A percentile compares a stretch with the other conserved stretches of the same genome.
phyloP scores from a whole-genome alignment of 2,888 invertebrate species.

The Phengaris alcon region DNA sequence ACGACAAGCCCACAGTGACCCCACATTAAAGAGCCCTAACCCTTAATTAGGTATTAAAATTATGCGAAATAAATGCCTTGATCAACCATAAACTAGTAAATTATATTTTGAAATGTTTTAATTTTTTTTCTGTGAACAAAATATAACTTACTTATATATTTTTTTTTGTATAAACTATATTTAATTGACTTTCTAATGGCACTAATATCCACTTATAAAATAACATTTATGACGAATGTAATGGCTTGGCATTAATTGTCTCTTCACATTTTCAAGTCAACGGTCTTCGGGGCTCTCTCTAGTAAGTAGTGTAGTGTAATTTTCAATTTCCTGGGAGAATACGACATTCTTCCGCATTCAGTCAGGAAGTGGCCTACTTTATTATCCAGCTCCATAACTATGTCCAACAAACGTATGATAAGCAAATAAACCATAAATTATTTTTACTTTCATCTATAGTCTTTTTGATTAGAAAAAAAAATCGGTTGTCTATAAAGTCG shows the following conservation, averaged over 20 bases:
- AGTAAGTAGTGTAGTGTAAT: neutral
- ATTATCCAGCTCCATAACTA: neutral
- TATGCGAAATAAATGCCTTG: neutral
- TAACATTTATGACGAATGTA: neutral
- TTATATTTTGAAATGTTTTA: neutral
- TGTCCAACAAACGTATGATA: neutral
- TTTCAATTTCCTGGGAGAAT: constrained; percentile 2
- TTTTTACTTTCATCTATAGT: neutral
- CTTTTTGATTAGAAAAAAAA: too few species aligned
- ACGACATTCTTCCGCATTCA: neutral
- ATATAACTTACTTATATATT: neutral
- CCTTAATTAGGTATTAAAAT: constrained; percentile 11
- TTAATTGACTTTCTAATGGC: neutral
- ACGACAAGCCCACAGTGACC: constrained; percentile 1
- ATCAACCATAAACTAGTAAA: neutral
- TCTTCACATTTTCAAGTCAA: neutral
- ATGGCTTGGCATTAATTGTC: neutral
- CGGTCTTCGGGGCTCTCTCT: neutral
- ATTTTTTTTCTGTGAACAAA: neutral
- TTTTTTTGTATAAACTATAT: neutral
- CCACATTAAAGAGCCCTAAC: constrained; percentile 14
- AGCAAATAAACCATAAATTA: too few species aligned
- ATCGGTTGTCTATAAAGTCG: too few species aligned
- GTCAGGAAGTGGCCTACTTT: neutral
- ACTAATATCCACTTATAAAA: neutral